These are phyloP conservation scores for Limonius californicus DNA, from an alignment of 1,140 invertebrate genomes.

Conservation along the genomic window DNA sequence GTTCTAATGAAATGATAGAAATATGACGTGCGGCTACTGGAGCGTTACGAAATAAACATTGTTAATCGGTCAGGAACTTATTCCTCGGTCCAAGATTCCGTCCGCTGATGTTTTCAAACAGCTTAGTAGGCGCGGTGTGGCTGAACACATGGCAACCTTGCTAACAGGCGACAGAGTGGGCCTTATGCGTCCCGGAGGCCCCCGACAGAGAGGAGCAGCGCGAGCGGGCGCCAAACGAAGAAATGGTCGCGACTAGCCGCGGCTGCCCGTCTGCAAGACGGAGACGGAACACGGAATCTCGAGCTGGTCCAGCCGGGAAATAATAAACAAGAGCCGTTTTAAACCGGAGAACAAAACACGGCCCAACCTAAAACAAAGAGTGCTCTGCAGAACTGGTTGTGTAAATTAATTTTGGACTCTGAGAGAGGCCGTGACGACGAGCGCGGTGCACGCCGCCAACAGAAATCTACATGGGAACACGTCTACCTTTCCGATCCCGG, in stretches of 20 bases:
- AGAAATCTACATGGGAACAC: neutral
- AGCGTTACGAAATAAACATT: conserved; percentile 1
- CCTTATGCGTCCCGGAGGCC: neutral
- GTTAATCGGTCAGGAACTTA: neutral
- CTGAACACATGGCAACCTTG: conserved; percentile 31
- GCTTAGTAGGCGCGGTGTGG: conserved; percentile 30
- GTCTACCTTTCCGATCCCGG: neutral
- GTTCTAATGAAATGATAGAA: too few species aligned
- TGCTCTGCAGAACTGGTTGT: conserved; percentile 41
- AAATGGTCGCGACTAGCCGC: neutral
- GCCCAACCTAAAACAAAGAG: conserved; percentile 43
- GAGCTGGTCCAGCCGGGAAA: conserved; percentile 30
- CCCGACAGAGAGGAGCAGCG: neutral
- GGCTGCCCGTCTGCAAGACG: neutral
- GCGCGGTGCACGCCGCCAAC: neutral
- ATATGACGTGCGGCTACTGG: neutral
- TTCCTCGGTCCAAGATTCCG: conserved; percentile 5
- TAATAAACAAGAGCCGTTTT: conserved; percentile 42
- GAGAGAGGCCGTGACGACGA: conserved; percentile 23
- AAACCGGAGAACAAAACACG: conserved; percentile 38
- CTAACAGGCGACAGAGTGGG: conserved; percentile 25
- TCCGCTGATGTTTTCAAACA: conserved; percentile 34
- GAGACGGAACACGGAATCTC: conserved; percentile 14
- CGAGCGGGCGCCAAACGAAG: conserved; percentile 6
- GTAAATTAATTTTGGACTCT: conserved; percentile 43